These are phyloP conservation scores for Eublepharis macularius DNA, from an alignment of 2,113 vertebrate species.

Conservation along the genomic window DNA sequence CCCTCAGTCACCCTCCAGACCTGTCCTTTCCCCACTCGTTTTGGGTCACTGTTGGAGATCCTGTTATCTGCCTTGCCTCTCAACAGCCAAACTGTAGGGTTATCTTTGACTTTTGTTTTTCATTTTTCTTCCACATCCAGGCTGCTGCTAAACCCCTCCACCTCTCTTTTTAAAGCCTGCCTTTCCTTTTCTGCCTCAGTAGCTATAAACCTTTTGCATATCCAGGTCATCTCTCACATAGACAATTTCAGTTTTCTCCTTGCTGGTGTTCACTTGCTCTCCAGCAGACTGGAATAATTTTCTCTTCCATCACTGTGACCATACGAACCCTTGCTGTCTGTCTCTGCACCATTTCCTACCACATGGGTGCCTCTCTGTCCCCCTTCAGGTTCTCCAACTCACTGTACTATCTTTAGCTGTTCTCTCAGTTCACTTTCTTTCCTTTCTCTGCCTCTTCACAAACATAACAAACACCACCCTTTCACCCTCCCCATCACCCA, in stretches of 20 bases:
- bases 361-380: no score
- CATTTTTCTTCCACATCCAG: neutral
- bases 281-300: neutral
- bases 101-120: neutral
- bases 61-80: neutral
- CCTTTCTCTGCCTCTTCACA: neutral
- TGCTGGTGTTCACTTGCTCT: neutral
- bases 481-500: neutral
- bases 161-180: neutral
- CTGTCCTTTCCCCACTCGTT: neutral
- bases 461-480: neutral
- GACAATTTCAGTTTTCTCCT: neutral
- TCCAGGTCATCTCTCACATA: slow-evolving; percentile 4
- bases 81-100: neutral
- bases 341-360: neutral
- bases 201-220: slow-evolving; percentile 5
- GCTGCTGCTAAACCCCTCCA: neutral
- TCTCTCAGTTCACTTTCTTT: neutral
- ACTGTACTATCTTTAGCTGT: neutral
- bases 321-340: neutral
- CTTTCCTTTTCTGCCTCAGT: neutral
- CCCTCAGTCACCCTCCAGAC: neutral
- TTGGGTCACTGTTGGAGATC: neutral
- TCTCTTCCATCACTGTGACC: neutral
- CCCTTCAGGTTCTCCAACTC: neutral